Evolutionary conservation across 2,888 invertebrate genomes (phyloP).

Genomic region (Sicus ferrugineus): DNA sequence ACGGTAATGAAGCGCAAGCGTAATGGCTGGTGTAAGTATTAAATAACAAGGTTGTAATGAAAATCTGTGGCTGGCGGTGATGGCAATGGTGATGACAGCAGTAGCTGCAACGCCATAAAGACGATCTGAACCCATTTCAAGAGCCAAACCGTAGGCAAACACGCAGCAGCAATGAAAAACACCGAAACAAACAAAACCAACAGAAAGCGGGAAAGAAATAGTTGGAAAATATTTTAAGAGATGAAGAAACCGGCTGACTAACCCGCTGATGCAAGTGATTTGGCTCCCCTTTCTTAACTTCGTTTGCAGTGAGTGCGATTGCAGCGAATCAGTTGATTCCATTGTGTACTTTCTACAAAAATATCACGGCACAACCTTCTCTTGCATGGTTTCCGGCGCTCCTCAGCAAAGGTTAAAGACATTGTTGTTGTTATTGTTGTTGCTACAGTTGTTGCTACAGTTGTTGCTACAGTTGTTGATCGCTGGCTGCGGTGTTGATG

Average conservation of each 20-base stretch:
- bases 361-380: neutral
- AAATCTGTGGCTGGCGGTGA: neutral
- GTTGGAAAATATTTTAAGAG: neutral
- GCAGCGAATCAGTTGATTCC: neutral
- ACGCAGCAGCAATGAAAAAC: constrained; percentile 2
- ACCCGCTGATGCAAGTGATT: no score
- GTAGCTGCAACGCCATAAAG: neutral
- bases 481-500: neutral
- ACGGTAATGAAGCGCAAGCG: constrained; percentile 15
- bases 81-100: neutral
- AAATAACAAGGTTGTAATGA: constrained; percentile 26
- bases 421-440: neutral
- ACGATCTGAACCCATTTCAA: constrained; percentile 30
- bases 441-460: no score
- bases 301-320: no score
- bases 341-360: neutral
- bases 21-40: constrained; percentile 16
- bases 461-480: neutral
- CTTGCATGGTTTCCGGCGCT: neutral
- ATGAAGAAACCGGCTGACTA: no score
- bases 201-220: neutral
- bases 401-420: neutral
- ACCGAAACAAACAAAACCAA: neutral
- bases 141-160: constrained; percentile 16
- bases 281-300: no score